Evolutionary conservation across 2,797 vertebrate species (phyloP), one percentile per base, ranked within the genome.

Genomic region (Coregonus sp.): DNA sequence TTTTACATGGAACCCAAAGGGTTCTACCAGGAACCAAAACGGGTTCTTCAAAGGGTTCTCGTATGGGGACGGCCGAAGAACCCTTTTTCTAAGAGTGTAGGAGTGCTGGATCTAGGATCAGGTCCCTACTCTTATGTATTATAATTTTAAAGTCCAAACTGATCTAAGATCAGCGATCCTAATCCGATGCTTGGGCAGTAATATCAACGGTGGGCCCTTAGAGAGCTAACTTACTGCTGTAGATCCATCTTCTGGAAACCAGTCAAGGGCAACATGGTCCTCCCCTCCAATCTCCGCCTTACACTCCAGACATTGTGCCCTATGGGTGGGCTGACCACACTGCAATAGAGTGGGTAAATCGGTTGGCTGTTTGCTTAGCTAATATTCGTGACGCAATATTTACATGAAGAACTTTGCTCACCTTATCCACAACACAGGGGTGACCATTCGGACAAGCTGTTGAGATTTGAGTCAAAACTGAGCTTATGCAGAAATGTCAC

Each of bases 391-490:
- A n/a, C 4, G 0, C 4, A 67, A 67, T 67, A n/a, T n/a, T 37
- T 9, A 47, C 12, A 9, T 35, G 14, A 69, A 40, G 15, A 67
- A 7, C 4, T 67, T 63, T 63, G 81, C 94, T 88, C 92, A 98
- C 98, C 95, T 98, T 97, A 84, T 97, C 97, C 68, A 99, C 90
- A 20, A 92, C 84, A 78, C 95, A 98, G 0, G 89, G 94, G 81
- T 99, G 98, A 75, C 96, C 96, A 0, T 96, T 97, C 73, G 89
- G 90, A 93, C 98, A 99, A 1, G 0, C 98, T 99, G 81, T 85
- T 31, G 52, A 83, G 37, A 47, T 47, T 47, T 3, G 9, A 47
- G 9, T 47, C 40, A 47, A 47, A 47, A 47, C 40, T 47, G 40
- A 47, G 40, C 40, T 47, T 47, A 11, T 47, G 11, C 2, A 47